Evolutionary conservation across 2,113 vertebrate genomes (phyloP), one percentile per base, ranked within the genome.

Genomic region (Apaloderma vittatum): DNA sequence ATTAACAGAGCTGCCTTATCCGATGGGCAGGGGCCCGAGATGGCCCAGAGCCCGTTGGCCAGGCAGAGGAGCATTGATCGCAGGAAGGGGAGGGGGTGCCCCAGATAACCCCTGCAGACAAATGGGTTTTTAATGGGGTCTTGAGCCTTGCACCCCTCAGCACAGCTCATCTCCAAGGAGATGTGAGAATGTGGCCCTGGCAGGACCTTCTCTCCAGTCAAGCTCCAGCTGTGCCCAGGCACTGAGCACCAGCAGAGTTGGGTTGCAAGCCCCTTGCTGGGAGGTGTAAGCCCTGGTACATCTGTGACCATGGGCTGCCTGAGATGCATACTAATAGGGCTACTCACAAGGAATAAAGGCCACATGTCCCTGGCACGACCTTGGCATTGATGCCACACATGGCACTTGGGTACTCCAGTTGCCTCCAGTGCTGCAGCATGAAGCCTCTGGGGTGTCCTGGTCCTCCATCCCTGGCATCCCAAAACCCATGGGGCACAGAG

Each of bases 21-120:
- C 86, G 0, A 51, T 2, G 3, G 72, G 72, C 59, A 74, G 86
- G 67, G 88, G 59, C 88, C 63, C 13, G 78, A 9, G 2, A 55
- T 2, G 3, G 86, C 51, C 65, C 73, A 73, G 79, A 66, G 34
- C 37, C 68, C 1, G 1, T 43, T 89, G 89, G 68, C 73, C 80
- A 36, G 76, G 83, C 61, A 62, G 45, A 62, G 45, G 27, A 45
- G 34, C 73, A 96, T 96, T 2, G 68, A 96, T 96, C 4, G 2
- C 0, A 4, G 86, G 73, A 75, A 94, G 57, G 57, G 94, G 27
- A 89, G 32, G 65, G 54, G 32, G 37, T 63, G 37, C 21, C 79
- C 32, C 68, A 95, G 96, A 95, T 97, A 97, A 97, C 89, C 68
- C 48, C n/a, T 62, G 59, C 72, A 96, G 94, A 97, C 52, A 94